These are phyloP conservation scores for Holcopasites calliopsidis DNA, from an alignment of 1,140 invertebrate species.

Conservation along the genomic window DNA sequence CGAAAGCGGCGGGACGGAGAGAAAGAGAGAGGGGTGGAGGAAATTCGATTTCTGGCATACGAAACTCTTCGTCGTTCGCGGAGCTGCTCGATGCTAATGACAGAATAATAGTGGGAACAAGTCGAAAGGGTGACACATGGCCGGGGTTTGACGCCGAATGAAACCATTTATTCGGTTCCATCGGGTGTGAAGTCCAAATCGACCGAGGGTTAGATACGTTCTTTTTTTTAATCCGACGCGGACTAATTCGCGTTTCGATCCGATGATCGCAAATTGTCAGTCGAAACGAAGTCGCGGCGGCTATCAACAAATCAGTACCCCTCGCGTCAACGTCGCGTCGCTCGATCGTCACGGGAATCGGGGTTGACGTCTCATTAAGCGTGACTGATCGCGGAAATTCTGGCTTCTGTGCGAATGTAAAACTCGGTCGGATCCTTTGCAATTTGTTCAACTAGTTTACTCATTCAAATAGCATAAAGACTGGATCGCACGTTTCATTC, in stretches of 20 bases:
- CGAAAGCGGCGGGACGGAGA: slow-evolving; percentile 24
- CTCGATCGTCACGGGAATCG: not conserved
- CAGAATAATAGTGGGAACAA: slow-evolving; percentile 54
- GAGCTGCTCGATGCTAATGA: slow-evolving; percentile 55
- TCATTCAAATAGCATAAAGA: not conserved
- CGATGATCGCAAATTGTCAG: too few species aligned
- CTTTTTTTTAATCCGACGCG: not conserved
- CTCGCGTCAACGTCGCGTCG: not conserved
- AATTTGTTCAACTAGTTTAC: not conserved
- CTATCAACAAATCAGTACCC: not conserved
- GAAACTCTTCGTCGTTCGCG: slow-evolving; percentile 49
- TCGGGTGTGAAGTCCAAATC: too few species aligned
- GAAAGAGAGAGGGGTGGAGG: not conserved
- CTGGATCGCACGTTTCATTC: too few species aligned
- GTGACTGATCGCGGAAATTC: not conserved
- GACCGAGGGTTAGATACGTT: too few species aligned
- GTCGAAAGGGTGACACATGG: slow-evolving; percentile 23
- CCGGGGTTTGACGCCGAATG: not conserved
- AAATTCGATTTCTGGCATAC: slow-evolving; percentile 44
- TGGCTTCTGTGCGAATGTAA: not conserved
- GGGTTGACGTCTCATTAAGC: not conserved
- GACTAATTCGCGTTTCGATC: not conserved
- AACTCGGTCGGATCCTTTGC: not conserved
- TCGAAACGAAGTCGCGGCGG: not conserved
- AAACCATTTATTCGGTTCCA: too few species aligned